Conservation (phyloP, 64 coral and sea anemone genomes). For the Trachythela sp. region DNA sequence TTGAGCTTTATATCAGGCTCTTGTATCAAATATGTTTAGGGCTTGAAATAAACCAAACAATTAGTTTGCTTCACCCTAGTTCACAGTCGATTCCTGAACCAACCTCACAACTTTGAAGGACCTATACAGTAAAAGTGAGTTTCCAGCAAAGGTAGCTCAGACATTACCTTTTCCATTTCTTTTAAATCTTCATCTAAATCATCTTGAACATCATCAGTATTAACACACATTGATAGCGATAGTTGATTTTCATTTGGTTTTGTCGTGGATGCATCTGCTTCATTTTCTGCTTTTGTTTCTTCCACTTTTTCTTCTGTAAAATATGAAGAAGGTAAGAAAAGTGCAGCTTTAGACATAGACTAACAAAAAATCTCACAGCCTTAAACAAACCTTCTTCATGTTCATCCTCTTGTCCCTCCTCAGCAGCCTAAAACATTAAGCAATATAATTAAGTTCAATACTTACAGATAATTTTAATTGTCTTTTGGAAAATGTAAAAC, state of each 20-base stretch:
- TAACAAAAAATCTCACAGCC: too few relatives aligned
- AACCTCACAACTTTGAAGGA: too few relatives aligned
- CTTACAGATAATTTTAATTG: too few relatives aligned
- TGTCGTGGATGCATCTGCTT: slow-evolving; percentile 61
- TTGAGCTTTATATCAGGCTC: too few relatives aligned
- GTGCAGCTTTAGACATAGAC: too few relatives aligned
- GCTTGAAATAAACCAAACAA: too few relatives aligned
- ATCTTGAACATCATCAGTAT: slow-evolving; percentile 95
- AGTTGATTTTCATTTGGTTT: slow-evolving; percentile 29
- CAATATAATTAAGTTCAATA: not conserved
- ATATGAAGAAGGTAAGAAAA: not conserved
- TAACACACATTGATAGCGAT: slow-evolving; percentile 88
- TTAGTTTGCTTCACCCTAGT: too few relatives aligned
- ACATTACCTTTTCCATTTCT: slow-evolving; percentile 56
- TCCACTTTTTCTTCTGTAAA: slow-evolving; percentile 23
- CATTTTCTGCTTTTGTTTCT: slow-evolving; percentile 9
- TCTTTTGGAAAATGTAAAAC: too few relatives aligned
- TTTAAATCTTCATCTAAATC: slow-evolving; percentile 91
- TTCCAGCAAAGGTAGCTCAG: not conserved
- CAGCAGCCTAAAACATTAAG: not conserved
- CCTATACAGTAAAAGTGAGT: too few relatives aligned
- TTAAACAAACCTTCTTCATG: not conserved
- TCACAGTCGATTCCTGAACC: too few relatives aligned
- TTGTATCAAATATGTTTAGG: too few relatives aligned
- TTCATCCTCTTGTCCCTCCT: not conserved